Percentiles rank a stretch among this genome's conserved stretches.
phyloP scores from a whole-genome alignment of 2,113 vertebrate genomes.

The Ovis canadensis region DNA sequence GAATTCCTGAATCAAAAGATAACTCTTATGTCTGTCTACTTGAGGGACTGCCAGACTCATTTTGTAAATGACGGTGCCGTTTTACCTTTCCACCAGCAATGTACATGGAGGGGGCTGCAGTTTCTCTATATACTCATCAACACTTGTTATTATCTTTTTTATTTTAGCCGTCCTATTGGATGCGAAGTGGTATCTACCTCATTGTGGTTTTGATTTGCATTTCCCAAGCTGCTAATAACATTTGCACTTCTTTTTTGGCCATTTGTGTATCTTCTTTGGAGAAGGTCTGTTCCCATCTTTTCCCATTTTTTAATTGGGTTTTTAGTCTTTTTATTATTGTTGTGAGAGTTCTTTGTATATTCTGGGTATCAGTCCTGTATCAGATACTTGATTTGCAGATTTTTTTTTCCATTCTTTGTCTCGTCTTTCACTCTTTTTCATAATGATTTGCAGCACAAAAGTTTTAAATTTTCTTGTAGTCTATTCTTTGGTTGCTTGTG shows the following conservation, averaged over 20 bases:
- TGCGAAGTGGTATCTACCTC: neutral
- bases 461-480: neutral
- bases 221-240: neutral
- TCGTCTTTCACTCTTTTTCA: neutral
- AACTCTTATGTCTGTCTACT: neutral
- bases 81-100: neutral
- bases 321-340: neutral
- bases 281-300: neutral
- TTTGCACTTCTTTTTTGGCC: neutral
- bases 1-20: neutral
- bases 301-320: neutral
- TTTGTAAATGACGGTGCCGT: neutral
- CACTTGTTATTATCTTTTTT: neutral
- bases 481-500: neutral
- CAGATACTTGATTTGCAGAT: neutral
- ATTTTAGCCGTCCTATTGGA: neutral
- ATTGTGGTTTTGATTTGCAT: neutral
- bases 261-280: neutral
- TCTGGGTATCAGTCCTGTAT: neutral
- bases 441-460: neutral
- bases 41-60: neutral
- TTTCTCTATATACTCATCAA: neutral
- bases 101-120: neutral
- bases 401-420: neutral
- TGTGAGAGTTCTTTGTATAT: neutral